These are phyloP conservation scores for Equus przewalskii DNA, from an alignment of 2,113 vertebrate genomes.

Conservation along the genomic window DNA sequence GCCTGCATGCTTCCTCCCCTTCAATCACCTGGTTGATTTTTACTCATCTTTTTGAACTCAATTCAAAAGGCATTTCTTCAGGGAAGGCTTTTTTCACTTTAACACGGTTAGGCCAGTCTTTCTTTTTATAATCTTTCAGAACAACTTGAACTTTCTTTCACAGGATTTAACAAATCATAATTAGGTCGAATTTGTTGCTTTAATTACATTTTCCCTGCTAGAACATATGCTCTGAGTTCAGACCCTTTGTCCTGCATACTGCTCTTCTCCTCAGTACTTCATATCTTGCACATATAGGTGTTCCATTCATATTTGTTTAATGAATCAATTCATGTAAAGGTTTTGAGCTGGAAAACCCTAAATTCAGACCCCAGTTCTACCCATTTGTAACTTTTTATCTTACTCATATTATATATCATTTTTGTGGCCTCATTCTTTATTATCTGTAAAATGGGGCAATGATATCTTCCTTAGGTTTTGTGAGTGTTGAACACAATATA, in stretches of 20 bases:
- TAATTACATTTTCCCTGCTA: neutral
- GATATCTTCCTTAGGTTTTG: neutral
- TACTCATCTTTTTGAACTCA: neutral
- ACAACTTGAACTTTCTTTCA: neutral
- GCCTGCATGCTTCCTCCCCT: rapidly evolving
- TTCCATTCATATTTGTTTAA: neutral
- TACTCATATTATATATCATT: neutral
- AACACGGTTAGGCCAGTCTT: neutral
- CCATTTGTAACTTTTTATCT: neutral
- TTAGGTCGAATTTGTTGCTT: neutral
- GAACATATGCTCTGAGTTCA: neutral
- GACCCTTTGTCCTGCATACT: neutral
- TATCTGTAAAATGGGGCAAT: neutral
- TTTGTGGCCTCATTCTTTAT: neutral
- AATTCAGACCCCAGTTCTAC: neutral
- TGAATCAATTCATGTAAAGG: neutral
- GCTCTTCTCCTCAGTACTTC: neutral
- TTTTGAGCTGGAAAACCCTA: neutral
- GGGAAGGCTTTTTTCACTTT: rapidly evolving
- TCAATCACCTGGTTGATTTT: neutral
- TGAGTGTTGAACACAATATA: neutral
- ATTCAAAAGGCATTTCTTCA: neutral
- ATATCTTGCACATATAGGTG: neutral
- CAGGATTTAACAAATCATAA: neutral
- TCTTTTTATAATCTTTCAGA: neutral